Evolutionary conservation across 2,888 invertebrate species (phyloP).

Genomic region (Ceraclea dissimilis): DNA sequence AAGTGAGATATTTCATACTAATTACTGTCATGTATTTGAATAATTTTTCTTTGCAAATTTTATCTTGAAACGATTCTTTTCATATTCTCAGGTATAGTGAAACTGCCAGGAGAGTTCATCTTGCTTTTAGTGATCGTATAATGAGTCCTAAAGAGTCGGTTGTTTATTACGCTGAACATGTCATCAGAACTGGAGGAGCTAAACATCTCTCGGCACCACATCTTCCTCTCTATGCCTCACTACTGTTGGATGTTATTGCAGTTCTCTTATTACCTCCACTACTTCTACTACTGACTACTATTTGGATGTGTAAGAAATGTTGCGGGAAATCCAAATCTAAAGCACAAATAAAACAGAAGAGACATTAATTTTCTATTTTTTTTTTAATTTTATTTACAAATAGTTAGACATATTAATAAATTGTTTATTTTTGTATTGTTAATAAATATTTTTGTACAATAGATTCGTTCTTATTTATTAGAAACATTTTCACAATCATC

Average conservation of each 20-base stretch:
- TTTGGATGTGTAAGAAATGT: conserved; percentile 31
- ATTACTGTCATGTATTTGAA: background rate
- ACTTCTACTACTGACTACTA: conserved; percentile 6
- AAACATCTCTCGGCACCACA: background rate
- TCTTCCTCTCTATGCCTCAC: background rate
- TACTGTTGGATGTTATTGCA: background rate
- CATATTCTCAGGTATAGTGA: conserved; percentile 6
- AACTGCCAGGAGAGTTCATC: conserved; percentile 22
- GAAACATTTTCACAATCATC: too few relatives aligned
- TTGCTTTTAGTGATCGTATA: conserved; percentile 25
- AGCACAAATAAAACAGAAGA: background rate
- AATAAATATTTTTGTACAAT: too few relatives aligned
- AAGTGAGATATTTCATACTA: conserved; percentile 24
- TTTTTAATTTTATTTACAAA: too few relatives aligned
- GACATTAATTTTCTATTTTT: background rate
- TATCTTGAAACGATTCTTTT: too few relatives aligned
- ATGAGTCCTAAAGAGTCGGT: conserved; percentile 31
- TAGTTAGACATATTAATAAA: too few relatives aligned
- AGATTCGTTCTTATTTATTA: too few relatives aligned
- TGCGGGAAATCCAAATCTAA: conserved; percentile 30
- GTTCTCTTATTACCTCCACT: background rate
- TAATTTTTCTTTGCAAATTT: background rate
- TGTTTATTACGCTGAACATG: background rate
- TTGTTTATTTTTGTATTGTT: too few relatives aligned
- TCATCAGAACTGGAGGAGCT: conserved; percentile 1